Percentiles rank a stretch among this genome's conserved stretches.
Evolutionary conservation across 1,140 invertebrate genomes (phyloP).

Genomic region (Tetragonula clypearis): DNA sequence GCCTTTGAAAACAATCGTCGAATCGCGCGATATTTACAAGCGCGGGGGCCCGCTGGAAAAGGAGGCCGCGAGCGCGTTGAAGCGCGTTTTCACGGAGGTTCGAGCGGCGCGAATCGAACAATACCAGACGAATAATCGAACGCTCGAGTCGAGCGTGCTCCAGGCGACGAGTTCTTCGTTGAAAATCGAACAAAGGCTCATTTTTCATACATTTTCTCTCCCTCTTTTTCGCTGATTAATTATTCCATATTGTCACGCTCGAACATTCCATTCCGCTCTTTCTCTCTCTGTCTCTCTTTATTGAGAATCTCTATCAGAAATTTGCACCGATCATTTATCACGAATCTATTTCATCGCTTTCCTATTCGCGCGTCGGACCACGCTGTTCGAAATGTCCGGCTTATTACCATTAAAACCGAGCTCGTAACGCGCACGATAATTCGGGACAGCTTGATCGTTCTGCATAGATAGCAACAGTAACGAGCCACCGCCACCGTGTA

Average conservation of each 20-base stretch:
- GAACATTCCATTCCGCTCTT: neutral
- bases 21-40: slow-evolving; percentile 11
- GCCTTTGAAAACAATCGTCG: neutral
- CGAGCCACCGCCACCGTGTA: neutral
- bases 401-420: neutral
- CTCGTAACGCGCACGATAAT: neutral
- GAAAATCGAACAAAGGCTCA: slow-evolving; percentile 34
- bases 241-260: slow-evolving; percentile 14
- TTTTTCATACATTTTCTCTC: neutral
- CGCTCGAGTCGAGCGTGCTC: slow-evolving; percentile 38
- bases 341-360: slow-evolving; percentile 5
- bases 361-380: neutral
- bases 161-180: neutral
- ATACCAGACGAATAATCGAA: slow-evolving; percentile 38
- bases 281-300: too few species aligned
- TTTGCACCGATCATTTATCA: neutral
- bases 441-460: slow-evolving; percentile 19
- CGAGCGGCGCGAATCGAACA: slow-evolving; percentile 34
- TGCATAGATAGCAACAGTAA: slow-evolving; percentile 17
- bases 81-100: slow-evolving; percentile 6
- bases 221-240: slow-evolving; percentile 1
- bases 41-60: neutral
- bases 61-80: neutral
- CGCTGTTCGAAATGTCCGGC: neutral
- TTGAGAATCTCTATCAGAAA: neutral